These are phyloP conservation scores for Tyrannus savana DNA, from an alignment of 2,113 vertebrate species.

Conservation along the genomic window DNA sequence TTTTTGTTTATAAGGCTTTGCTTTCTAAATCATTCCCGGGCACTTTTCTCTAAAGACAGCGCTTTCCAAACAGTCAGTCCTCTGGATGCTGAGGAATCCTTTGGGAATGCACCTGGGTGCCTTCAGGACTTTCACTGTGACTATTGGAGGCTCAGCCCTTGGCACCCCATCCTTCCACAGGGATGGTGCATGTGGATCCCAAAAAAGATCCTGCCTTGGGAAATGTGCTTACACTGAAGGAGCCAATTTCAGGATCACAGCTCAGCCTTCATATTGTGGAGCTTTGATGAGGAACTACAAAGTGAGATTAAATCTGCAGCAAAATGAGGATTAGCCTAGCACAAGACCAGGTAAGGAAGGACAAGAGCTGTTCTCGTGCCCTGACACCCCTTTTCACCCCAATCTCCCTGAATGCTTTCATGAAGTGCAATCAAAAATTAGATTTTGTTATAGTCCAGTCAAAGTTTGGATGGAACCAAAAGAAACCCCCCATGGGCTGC, in stretches of 20 bases:
- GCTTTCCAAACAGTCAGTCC: neutral
- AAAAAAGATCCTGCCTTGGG: neutral
- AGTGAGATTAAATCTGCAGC: neutral
- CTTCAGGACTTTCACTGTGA: neutral
- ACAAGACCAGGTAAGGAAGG: neutral
- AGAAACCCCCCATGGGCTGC: conserved; percentile 42
- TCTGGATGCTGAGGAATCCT: neutral
- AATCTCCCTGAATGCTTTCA: neutral
- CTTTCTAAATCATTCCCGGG: neutral
- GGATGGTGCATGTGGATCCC: neutral
- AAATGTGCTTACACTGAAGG: neutral
- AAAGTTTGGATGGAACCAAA: conserved; percentile 61
- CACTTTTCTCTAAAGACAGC: neutral
- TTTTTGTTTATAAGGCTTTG: neutral
- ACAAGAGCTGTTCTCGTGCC: neutral
- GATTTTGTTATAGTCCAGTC: neutral
- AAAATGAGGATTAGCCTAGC: neutral
- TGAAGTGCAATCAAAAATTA: conserved; percentile 20
- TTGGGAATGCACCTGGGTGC: neutral
- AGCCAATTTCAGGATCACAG: neutral
- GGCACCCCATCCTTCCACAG: neutral
- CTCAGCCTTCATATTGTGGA: neutral
- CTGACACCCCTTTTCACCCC: neutral
- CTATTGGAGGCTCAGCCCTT: neutral
- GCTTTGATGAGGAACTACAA: neutral